Evolutionary conservation across 2,888 invertebrate species (phyloP).

Genomic region (Allophyes oxyacanthae): DNA sequence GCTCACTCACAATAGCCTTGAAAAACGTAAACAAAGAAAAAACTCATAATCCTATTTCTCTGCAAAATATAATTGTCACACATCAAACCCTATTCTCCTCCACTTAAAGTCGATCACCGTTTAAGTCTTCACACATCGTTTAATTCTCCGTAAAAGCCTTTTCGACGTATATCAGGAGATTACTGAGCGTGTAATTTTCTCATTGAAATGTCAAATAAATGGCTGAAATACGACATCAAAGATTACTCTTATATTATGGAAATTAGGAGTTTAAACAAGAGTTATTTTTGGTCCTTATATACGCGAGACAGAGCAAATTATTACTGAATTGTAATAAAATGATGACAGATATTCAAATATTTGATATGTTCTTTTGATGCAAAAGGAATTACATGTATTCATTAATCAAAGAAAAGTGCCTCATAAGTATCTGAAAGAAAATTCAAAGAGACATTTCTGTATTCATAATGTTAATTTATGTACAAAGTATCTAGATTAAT

Average conservation of each 20-base stretch:
- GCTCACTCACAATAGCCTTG: too few species aligned
- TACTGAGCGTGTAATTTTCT: constrained; percentile 44
- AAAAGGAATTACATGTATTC: too few species aligned
- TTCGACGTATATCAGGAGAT: constrained; percentile 29
- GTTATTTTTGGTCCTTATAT: constrained; percentile 13
- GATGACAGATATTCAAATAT: background rate
- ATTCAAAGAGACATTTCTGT: too few species aligned
- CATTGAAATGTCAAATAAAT: constrained; percentile 42
- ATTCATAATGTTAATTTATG: too few species aligned
- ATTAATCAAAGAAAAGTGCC: too few species aligned
- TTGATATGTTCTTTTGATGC: background rate
- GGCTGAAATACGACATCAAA: constrained; percentile 35
- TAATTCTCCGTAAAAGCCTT: constrained; percentile 43
- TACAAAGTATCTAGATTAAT: too few species aligned
- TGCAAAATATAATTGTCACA: constrained; percentile 14
- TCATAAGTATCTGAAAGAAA: too few species aligned
- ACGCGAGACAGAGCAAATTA: constrained; percentile 4
- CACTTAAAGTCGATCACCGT: constrained; percentile 3
- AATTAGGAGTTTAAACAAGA: constrained; percentile 10
- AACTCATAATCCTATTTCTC: background rate
- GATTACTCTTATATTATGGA: constrained; percentile 20
- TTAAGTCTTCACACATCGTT: constrained; percentile 12
- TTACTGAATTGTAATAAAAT: constrained; percentile 10
- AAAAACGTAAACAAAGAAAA: background rate
- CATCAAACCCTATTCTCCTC: constrained; percentile 20